Conservation (phyloP, 2,113 vertebrate species). For the Raja brachyura region DNA sequence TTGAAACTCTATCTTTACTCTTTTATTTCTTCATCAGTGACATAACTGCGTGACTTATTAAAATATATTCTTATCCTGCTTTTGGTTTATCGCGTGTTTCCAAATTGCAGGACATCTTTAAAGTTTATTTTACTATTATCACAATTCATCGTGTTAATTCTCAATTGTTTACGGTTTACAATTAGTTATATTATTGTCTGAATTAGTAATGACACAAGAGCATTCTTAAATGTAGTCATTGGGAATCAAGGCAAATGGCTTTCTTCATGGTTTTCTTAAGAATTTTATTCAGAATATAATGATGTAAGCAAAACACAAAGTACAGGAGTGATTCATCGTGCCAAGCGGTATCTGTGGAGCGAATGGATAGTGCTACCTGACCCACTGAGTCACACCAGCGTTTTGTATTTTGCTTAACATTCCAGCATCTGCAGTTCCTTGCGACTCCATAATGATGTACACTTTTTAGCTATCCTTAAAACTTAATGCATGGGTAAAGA, state of each 20-base stretch:
- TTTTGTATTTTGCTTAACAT: too few relatives aligned
- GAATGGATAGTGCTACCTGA: too few relatives aligned
- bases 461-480: neutral
- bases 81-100: neutral
- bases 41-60: neutral
- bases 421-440: too few relatives aligned
- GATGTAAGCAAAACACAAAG: too few relatives aligned
- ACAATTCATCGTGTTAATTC: neutral
- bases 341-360: too few relatives aligned
- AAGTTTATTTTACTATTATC: neutral
- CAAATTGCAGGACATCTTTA: neutral
- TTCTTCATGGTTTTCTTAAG: conserved; percentile 25
- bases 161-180: neutral
- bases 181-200: neutral
- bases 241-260: neutral
- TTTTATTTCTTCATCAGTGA: neutral
- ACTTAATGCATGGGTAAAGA: neutral
- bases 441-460: too few relatives aligned
- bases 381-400: too few relatives aligned
- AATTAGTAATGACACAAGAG: neutral
- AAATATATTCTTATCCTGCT: neutral
- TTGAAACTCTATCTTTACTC: neutral
- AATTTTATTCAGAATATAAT: neutral
- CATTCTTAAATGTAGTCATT: neutral
- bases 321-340: too few relatives aligned